Conservation (phyloP, 1,140 invertebrate genomes). For the Micrasema longulum region DNA sequence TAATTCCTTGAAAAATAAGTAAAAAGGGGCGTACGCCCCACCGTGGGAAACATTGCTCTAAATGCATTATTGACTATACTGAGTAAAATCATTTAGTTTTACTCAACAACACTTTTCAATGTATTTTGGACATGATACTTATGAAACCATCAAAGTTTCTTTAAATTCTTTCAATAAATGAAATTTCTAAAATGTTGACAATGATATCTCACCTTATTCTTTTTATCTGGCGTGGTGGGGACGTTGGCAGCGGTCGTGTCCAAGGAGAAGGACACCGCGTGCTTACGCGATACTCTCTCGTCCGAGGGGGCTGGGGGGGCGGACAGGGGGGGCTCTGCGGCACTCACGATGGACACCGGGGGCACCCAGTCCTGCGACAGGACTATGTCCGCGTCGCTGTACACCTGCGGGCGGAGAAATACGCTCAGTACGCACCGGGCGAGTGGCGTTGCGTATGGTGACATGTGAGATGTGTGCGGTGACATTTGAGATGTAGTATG, state of each 20-base stretch:
- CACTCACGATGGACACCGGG: constrained; percentile 79
- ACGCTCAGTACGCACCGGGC: too few relatives aligned
- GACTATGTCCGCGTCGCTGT: constrained; percentile 87
- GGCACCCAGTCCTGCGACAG: constrained; percentile 86
- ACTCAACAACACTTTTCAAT: not conserved
- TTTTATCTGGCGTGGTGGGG: constrained; percentile 64
- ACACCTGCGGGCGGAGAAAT: constrained; percentile 64
- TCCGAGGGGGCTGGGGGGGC: constrained; percentile 63
- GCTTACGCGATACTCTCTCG: constrained; percentile 62
- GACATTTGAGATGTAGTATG: too few relatives aligned
- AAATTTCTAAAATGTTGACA: too few relatives aligned
- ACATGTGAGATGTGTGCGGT: too few relatives aligned
- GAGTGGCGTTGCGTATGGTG: too few relatives aligned
- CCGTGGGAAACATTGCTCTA: too few relatives aligned
- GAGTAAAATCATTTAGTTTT: not conserved
- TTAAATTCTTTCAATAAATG: too few relatives aligned
- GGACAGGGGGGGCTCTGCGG: constrained; percentile 67
- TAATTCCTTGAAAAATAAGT: too few relatives aligned
- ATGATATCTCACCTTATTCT: constrained; percentile 71
- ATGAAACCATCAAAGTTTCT: too few relatives aligned
- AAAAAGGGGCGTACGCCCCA: too few relatives aligned
- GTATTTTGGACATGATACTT: too few relatives aligned
- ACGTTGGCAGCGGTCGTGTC: constrained; percentile 59
- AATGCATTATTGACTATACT: too few relatives aligned
- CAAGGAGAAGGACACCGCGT: constrained; percentile 64